Conservation (phyloP, 2,888 invertebrate species). For the Cataglyphis livida region DNA sequence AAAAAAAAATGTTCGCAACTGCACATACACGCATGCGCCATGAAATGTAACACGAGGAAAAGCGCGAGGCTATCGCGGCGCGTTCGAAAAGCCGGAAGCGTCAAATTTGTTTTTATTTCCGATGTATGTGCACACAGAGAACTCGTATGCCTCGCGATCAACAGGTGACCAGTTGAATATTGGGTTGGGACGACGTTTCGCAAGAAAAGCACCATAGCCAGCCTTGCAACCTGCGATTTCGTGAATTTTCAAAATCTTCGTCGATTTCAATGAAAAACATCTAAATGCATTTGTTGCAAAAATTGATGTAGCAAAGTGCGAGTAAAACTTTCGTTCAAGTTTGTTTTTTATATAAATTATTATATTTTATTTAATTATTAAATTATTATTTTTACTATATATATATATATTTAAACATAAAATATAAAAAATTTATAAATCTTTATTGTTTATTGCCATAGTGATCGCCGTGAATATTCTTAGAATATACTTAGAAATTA, state of each 20-base stretch:
- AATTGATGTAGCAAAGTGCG: background rate
- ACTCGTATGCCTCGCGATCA: conserved; percentile 63
- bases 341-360: background rate
- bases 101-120: conserved; percentile 70
- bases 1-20: conserved; percentile 19
- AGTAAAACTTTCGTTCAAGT: background rate
- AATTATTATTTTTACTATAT: background rate
- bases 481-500: background rate
- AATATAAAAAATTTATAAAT: background rate
- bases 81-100: conserved; percentile 56
- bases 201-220: conserved; percentile 26
- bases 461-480: background rate
- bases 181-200: conserved; percentile 62
- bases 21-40: background rate
- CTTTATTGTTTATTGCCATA: background rate
- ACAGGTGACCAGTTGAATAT: conserved; percentile 75
- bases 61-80: background rate
- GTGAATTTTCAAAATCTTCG: background rate
- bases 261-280: background rate
- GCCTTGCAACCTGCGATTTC: background rate
- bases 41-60: conserved; percentile 7
- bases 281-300: background rate
- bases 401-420: background rate
- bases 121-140: conserved; percentile 40
- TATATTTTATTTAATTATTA: background rate